Base-by-base conservation (phyloP, 2,888 invertebrate species). In the Acrobasis repandana region DNA sequence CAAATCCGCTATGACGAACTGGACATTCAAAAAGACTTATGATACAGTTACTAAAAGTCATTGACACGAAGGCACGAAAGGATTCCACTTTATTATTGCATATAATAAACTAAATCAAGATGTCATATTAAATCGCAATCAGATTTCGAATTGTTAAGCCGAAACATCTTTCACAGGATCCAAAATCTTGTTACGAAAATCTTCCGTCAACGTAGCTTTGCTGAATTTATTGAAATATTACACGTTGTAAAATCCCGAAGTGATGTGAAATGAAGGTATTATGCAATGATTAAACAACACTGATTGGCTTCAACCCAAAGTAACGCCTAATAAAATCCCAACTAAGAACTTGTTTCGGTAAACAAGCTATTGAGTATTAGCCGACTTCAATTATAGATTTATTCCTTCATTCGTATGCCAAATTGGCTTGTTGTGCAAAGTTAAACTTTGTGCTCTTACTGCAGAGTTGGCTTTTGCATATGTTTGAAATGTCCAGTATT, bases 321-420 rank as follows among this genome's bases (percentile, higher is more conserved):
- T 66, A 72, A 71, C 68, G 73, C 66, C 63, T 34, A 67, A 69
- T 67, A 71, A 79, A 81, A 79, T 80, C 75, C 76, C 66, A 64
- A 64, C 66, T 71, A 78, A 80, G 79, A 81, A 79, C 80, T 79
- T 82, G 79, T 80, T 78, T 80, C 75, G 73, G 75, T 77, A 80
- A 83, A 84, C 81, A 86, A 76, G 75, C 76, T 66, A 75, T 72
- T 70, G 67, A 63, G 77, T 78, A 82, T 83, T 82, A 83, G 71
- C 72, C 70, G 71, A 76, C 74, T 77, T 77, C 78, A 80, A 84
- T 83, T 77, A 77, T 72, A 76, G 78, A 82, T 84, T 80, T 82
- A 80, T 82, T 73, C 74, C 71, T 65, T 62, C 61, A 70, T 71
- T 67, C 70, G 74, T 72, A 71, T 80, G 82, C 81, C 82, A 85